Conservation (phyloP, 2,113 vertebrate species). For the Oceanites oceanicus region DNA sequence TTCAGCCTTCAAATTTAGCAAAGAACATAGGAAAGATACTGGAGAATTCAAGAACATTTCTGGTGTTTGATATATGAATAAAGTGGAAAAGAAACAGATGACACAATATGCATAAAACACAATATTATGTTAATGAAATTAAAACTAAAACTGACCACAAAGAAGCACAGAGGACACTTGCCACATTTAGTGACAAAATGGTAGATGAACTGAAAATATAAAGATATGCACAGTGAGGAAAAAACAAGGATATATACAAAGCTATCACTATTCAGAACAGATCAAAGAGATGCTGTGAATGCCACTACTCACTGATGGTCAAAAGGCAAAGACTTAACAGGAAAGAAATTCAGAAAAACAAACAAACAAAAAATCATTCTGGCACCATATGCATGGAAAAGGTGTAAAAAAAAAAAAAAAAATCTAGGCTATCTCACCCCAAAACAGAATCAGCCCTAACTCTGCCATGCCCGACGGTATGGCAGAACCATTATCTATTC, state of each 20-base stretch:
- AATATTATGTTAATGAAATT: not conserved
- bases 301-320: not conserved
- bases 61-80: not conserved
- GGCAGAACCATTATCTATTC: fast-evolving
- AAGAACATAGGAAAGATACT: not conserved
- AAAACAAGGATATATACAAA: not conserved
- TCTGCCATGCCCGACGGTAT: not conserved
- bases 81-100: not conserved
- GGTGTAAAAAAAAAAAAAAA: not conserved
- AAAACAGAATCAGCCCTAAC: not conserved
- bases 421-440: not conserved
- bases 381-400: not conserved
- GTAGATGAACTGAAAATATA: not conserved
- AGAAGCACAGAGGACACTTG: not conserved
- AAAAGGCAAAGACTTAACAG: not conserved
- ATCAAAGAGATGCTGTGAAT: not conserved
- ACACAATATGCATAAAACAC: not conserved
- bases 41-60: not conserved
- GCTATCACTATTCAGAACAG: not conserved
- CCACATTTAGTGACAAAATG: not conserved
- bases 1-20: not conserved
- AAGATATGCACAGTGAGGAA: not conserved
- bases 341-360: not conserved
- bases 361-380: not conserved
- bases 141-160: not conserved